Conservation (phyloP, 2,113 vertebrate species). For the Rhodinocichla rosea region DNA sequence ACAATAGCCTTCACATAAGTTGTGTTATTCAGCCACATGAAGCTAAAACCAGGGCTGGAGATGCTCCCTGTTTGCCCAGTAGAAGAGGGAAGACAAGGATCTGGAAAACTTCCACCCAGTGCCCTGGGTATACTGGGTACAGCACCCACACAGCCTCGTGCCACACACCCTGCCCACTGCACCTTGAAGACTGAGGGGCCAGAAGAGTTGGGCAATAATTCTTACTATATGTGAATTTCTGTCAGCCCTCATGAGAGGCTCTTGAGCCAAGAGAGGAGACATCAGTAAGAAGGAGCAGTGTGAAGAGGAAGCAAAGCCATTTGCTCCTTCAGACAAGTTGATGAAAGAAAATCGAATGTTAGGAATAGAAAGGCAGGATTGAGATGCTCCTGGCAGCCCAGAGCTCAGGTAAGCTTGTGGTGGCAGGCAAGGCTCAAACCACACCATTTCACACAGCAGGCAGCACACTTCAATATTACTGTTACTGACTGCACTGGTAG, state of each 20-base stretch:
- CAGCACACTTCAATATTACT: background rate
- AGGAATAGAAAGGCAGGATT: background rate
- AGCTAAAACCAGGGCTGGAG: background rate
- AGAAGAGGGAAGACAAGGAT: background rate
- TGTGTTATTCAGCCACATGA: background rate
- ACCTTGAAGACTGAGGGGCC: background rate
- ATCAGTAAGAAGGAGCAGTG: background rate
- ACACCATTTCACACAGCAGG: background rate
- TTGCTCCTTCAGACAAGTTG: background rate
- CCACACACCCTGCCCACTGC: background rate
- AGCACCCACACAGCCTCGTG: background rate
- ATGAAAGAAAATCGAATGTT: background rate
- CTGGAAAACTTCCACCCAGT: background rate
- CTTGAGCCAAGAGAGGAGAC: background rate
- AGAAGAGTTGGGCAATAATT: background rate
- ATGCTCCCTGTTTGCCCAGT: background rate
- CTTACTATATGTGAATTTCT: background rate
- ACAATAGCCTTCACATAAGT: background rate
- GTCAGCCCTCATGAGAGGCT: background rate
- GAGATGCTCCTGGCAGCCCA: background rate
- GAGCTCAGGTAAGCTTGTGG: background rate
- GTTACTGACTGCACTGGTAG: background rate
- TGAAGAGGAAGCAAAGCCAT: background rate
- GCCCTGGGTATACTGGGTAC: background rate
- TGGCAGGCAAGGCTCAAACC: background rate